A percentile compares a stretch with the other conserved stretches of the same genome.
Evolutionary conservation across 2,113 vertebrate species (phyloP).

Genomic region (Rhagologus leucostigma): DNA sequence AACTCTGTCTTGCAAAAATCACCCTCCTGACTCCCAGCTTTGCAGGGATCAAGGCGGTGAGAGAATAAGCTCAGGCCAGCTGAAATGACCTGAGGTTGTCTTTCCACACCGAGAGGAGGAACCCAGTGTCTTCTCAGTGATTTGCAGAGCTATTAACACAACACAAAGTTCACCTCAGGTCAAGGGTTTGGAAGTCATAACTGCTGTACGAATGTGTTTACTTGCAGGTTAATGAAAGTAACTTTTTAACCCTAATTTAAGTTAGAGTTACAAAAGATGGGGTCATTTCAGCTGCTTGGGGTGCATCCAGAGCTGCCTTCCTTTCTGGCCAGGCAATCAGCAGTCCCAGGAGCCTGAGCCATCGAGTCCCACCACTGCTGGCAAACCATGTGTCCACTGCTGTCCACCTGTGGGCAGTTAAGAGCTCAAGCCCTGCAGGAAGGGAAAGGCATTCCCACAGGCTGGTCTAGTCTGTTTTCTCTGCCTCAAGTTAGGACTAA

Average conservation of each 20-base stretch:
- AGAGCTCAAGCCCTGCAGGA: not conserved
- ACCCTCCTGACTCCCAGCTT: not conserved
- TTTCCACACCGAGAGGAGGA: not conserved
- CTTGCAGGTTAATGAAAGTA: not conserved
- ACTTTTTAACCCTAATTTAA: not conserved
- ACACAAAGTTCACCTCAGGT: not conserved
- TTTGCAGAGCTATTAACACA: not conserved
- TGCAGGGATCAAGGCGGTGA: not conserved
- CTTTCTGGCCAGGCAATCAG: not conserved
- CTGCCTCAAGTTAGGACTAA: not conserved
- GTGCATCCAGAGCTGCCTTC: not conserved
- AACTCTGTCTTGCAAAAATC: not conserved
- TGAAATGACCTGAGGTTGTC: not conserved
- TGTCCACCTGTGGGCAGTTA: not conserved
- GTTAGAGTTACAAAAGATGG: not conserved
- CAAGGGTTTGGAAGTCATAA: not conserved
- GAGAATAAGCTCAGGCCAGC: not conserved
- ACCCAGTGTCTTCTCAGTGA: not conserved
- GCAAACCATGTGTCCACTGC: accelerated
- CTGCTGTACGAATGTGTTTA: not conserved
- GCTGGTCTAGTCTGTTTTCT: not conserved
- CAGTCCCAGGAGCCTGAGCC: not conserved
- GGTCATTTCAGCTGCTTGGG: not conserved
- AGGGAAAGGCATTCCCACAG: not conserved
- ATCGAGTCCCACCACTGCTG: accelerated